phyloP scores from a whole-genome alignment of 2,113 vertebrate species.

The Coregonus clupeaformis region DNA sequence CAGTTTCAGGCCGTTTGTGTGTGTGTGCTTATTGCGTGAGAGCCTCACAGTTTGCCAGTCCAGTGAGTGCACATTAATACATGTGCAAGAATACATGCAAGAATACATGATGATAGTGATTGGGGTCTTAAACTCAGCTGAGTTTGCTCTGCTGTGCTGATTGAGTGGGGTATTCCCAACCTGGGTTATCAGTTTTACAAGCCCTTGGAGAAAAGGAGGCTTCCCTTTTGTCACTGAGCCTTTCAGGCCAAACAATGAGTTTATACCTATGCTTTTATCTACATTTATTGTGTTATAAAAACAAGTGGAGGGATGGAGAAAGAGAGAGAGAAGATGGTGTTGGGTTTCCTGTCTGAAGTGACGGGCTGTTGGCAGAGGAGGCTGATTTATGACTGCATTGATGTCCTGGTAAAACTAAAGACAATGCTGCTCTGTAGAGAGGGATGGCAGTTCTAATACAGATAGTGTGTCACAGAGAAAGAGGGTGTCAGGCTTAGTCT shows the following conservation, averaged over 20 bases:
- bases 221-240: slow-evolving; percentile 44
- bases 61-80: background rate
- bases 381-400: slow-evolving; percentile 4
- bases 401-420: background rate
- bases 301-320: slow-evolving; percentile 1
- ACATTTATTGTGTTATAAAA: slow-evolving; percentile 39
- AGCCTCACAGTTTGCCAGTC: background rate
- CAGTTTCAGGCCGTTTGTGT: background rate
- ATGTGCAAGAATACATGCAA: background rate
- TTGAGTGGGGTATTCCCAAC: slow-evolving; percentile 30
- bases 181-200: slow-evolving; percentile 41
- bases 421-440: background rate
- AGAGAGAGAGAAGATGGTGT: slow-evolving; percentile 18
- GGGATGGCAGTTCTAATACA: background rate
- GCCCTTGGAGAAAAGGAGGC: slow-evolving; percentile 35
- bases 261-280: slow-evolving; percentile 41
- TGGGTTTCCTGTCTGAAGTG: slow-evolving; percentile 5
- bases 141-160: background rate
- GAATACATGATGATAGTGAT: no score
- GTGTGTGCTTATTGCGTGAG: background rate
- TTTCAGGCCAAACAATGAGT: slow-evolving; percentile 55
- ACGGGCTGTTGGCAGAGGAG: background rate
- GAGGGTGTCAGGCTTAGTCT: background rate
- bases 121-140: background rate
- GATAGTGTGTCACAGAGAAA: background rate